Base-by-base conservation (phyloP, 1,140 invertebrate species). In the Trichoplusia ni region DNA sequence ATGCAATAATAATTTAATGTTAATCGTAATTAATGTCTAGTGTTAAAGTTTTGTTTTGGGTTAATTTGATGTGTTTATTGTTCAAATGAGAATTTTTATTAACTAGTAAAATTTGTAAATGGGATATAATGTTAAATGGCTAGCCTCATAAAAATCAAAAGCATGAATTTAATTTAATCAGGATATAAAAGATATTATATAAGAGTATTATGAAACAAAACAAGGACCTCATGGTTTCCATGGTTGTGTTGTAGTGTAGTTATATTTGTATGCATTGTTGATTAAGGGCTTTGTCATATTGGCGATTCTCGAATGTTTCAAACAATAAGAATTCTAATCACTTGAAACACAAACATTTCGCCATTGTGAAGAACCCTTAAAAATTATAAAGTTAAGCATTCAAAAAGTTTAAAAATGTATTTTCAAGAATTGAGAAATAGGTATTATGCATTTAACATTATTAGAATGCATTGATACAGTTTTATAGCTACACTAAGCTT, bases 211-310 rank as follows among this genome's bases (percentile, higher is more conserved):
- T 56, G 13, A 47, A 49, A 61, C 59, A 49, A 61, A 47, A 27
- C 19, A 9, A 11, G 31, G 51, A 31, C 33, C 44, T 61, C 59
- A 61, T 18, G 59, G 59, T 61, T 49, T 61, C 21, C 58, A 49
- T 14, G 59, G 59, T 61, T 61, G 59, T 61, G 59, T 61, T 60
- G 51, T 49, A 51, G 25, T 61, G 23, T 61, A 49, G 33, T 33
- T 35, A 25, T 35, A 47, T 13, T 61, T 37, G 19, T 51, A 47
- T 47, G 44, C 21, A 47, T 27, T 29, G 14, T 11, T 18, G 18
- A n/a, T n/a, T n/a, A n/a, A n/a, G n/a, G n/a, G n/a, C n/a, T n/a
- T n/a, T n/a, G n/a, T n/a, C n/a, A n/a, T n/a, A n/a, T n/a, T n/a
- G n/a, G n/a, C n/a, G n/a, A n/a, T n/a, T n/a, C n/a, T n/a, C n/a